These are phyloP conservation scores for Gymnogyps californianus DNA, from an alignment of 2,113 vertebrate species.

Conservation along the genomic window DNA sequence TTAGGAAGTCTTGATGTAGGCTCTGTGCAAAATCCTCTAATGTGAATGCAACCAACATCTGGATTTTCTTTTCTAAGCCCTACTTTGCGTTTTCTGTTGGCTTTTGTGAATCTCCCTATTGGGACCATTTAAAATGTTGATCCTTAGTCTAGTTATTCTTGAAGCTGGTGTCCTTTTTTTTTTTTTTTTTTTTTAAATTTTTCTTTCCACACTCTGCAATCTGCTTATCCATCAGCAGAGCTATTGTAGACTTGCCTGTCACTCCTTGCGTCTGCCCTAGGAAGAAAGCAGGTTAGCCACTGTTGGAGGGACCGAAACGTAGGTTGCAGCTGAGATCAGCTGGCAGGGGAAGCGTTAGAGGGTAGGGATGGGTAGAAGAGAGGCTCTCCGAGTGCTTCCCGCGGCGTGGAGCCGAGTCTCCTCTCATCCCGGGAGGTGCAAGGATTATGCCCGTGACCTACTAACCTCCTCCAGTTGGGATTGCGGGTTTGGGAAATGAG, in stretches of 20 bases:
- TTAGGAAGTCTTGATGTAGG: background rate
- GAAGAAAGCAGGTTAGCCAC: background rate
- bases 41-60: background rate
- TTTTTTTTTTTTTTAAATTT: background rate
- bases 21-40: background rate
- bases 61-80: background rate
- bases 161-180: background rate
- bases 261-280: background rate
- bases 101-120: background rate
- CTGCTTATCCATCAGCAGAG: background rate
- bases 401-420: rapidly evolving
- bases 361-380: background rate
- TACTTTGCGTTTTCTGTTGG: background rate
- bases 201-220: background rate
- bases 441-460: conserved; percentile 18
- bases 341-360: background rate
- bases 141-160: background rate
- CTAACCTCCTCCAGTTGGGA: conserved; percentile 32
- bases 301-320: background rate
- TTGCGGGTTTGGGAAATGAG: background rate
- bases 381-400: background rate
- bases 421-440: background rate
- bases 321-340: background rate
- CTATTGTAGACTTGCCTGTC: background rate
- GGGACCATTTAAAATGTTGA: background rate